Evolutionary conservation across 2,113 vertebrate species (phyloP).

Genomic region (Nipponia nippon): DNA sequence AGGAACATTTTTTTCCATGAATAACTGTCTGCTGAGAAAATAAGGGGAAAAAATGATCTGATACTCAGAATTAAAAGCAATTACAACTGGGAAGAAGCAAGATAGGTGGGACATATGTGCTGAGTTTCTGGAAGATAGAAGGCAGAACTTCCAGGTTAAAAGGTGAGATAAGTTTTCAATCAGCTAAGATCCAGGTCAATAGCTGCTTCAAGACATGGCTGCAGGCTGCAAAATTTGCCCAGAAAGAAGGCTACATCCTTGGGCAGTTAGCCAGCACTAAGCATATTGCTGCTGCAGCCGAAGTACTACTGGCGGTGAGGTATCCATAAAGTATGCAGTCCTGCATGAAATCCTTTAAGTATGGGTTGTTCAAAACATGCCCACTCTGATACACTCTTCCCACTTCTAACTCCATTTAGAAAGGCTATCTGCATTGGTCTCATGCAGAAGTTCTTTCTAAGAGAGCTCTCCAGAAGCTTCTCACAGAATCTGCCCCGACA

Average conservation of each 20-base stretch:
- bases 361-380: background rate
- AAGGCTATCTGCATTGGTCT: background rate
- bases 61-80: constrained; percentile 14
- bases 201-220: background rate
- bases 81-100: background rate
- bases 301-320: background rate
- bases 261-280: background rate
- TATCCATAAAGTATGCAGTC: background rate
- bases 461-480: background rate
- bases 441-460: background rate
- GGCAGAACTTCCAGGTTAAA: background rate
- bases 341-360: background rate
- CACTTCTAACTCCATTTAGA: background rate
- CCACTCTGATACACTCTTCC: background rate
- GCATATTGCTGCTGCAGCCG: background rate
- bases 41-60: constrained; percentile 1
- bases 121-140: background rate
- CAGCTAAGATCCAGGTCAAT: background rate
- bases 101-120: background rate
- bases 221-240: background rate
- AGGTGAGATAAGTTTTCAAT: background rate
- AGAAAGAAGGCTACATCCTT: background rate
- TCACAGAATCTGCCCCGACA: background rate
- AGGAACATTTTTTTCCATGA: constrained; percentile 5
- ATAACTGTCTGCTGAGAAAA: constrained; percentile 35